Percentiles rank a stretch among this genome's conserved stretches.
Evolutionary conservation across 23 tunicate genomes (phyloP).

Genomic region (Halocynthia aurantium): DNA sequence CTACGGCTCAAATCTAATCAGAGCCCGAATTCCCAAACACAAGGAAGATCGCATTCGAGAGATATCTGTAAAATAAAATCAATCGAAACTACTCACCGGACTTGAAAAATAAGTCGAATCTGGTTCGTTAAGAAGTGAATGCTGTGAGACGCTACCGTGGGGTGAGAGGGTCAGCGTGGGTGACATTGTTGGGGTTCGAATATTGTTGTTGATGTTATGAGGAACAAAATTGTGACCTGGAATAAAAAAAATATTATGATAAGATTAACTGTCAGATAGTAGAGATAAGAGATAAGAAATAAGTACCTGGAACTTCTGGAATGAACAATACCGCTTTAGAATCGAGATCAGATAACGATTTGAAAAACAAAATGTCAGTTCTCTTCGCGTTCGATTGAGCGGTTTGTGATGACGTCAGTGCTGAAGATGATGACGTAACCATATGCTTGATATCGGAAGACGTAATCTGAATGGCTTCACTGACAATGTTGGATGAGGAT

Average conservation of each 20-base stretch:
- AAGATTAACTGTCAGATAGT: neutral
- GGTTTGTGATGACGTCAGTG: neutral
- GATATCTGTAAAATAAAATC: neutral
- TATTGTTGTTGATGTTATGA: neutral
- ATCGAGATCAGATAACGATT: constrained; percentile 28
- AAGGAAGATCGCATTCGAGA: neutral
- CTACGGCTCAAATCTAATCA: constrained; percentile 3
- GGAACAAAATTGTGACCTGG: neutral
- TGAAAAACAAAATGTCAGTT: constrained; percentile 56
- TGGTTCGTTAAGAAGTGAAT: neutral
- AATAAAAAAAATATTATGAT: neutral
- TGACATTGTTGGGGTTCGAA: constrained; percentile 6
- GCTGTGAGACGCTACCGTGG: neutral
- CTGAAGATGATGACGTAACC: no score
- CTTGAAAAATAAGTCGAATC: neutral
- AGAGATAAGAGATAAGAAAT: neutral
- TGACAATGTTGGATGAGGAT: no score
- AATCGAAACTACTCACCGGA: neutral
- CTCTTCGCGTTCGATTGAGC: constrained; percentile 23
- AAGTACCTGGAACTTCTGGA: constrained; percentile 59
- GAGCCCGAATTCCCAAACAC: neutral
- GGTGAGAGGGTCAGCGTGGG: neutral
- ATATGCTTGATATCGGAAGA: no score
- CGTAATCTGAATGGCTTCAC: no score
- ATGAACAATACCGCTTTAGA: constrained; percentile 55